A percentile compares a stretch with the other conserved stretches of the same genome.
Conservation (phyloP, 2,888 invertebrate genomes). For the Agrochola macilenta region DNA sequence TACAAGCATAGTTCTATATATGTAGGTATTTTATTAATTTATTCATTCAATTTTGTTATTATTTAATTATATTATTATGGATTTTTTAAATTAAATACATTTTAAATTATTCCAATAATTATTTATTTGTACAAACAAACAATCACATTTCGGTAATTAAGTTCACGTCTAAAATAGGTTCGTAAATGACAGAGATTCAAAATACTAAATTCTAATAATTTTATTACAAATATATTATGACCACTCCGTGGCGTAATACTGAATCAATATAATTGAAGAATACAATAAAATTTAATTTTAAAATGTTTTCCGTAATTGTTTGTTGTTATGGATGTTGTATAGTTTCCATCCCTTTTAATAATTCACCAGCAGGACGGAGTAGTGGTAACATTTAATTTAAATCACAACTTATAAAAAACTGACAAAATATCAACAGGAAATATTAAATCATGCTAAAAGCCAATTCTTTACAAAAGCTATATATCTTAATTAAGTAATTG, state of each 20-base stretch:
- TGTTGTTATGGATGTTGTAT: conserved; percentile 50
- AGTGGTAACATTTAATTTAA: conserved; percentile 42
- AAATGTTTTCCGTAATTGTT: conserved; percentile 19
- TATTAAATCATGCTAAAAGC: conserved; percentile 67
- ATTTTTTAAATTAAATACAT: conserved; percentile 35
- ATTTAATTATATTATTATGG: too few relatives aligned
- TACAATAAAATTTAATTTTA: conserved; percentile 32
- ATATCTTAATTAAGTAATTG: conserved; percentile 52
- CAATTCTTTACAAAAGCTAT: conserved; percentile 79
- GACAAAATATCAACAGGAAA: conserved; percentile 48
- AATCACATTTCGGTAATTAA: conserved; percentile 77
- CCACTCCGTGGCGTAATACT: conserved; percentile 47
- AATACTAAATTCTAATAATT: conserved; percentile 66
- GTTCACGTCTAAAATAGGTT: conserved; percentile 73
- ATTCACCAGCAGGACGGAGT: conserved; percentile 75
- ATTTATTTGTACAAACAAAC: conserved; percentile 85
- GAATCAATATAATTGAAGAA: conserved; percentile 38
- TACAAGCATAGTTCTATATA: too few relatives aligned
- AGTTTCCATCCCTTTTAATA: conserved; percentile 66
- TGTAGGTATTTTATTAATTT: too few relatives aligned
- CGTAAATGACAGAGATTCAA: conserved; percentile 73
- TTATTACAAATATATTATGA: conserved; percentile 44
- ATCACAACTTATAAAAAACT: conserved; percentile 32
- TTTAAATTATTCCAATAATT: conserved; percentile 72
- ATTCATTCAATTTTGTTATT: too few relatives aligned